These are phyloP conservation scores for Drosophila testacea DNA, from an alignment of 2,888 invertebrate species.

Conservation along the genomic window DNA sequence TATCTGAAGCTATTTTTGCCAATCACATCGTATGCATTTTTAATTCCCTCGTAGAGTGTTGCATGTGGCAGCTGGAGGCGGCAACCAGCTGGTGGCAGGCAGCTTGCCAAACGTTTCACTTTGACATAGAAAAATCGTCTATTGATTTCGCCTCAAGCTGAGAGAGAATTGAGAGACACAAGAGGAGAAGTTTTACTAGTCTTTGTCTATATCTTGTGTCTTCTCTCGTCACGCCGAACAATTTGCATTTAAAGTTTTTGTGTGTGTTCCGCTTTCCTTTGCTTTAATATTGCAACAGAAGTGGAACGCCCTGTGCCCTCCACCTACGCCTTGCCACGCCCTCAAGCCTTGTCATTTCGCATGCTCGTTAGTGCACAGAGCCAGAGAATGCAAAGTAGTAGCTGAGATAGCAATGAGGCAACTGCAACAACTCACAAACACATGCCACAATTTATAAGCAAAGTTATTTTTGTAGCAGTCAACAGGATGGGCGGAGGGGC, in stretches of 20 bases:
- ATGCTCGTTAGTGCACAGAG: slow-evolving; percentile 74
- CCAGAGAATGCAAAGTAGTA: slow-evolving; percentile 71
- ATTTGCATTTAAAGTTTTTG: slow-evolving; percentile 70
- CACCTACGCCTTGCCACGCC: slow-evolving; percentile 49
- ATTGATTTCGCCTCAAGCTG: slow-evolving; percentile 59
- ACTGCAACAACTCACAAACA: slow-evolving; percentile 62
- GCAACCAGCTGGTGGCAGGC: background rate
- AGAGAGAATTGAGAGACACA: slow-evolving; percentile 2
- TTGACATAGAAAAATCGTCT: slow-evolving; percentile 73
- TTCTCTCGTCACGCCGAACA: slow-evolving; percentile 44
- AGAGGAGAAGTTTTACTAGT: background rate
- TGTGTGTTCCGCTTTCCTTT: slow-evolving; percentile 33
- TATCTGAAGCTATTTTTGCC: slow-evolving; percentile 35
- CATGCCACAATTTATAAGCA: slow-evolving; percentile 78
- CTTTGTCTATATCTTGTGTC: slow-evolving; percentile 19
- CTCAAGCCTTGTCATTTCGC: slow-evolving; percentile 73
- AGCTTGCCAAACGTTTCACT: slow-evolving; percentile 54
- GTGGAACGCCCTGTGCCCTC: slow-evolving; percentile 51
- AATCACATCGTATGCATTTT: slow-evolving; percentile 67
- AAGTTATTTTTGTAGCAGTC: slow-evolving; percentile 66
- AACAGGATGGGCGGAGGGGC: background rate
- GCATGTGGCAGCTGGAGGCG: slow-evolving; percentile 1
- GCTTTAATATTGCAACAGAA: slow-evolving; percentile 70
- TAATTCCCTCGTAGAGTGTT: slow-evolving; percentile 47
- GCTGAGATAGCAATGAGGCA: slow-evolving; percentile 38